A percentile compares a stretch with the other conserved stretches of the same genome.
phyloP scores from a whole-genome alignment of 2,888 invertebrate species.

The Aphodius granarius region DNA sequence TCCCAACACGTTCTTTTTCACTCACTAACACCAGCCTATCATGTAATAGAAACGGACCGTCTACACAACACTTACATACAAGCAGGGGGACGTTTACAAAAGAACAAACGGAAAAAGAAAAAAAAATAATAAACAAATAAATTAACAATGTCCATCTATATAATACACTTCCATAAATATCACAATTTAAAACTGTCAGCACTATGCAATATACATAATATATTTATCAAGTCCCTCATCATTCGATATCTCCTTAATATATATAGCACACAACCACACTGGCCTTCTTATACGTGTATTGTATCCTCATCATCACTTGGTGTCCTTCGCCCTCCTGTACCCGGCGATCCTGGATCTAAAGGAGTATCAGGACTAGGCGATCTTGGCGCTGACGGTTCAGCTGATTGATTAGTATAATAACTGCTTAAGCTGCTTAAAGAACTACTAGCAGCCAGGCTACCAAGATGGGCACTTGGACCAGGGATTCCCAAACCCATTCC shows the following conservation, averaged over 20 bases:
- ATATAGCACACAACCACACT: background rate
- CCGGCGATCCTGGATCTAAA: slow-evolving; percentile 64
- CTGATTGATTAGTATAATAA: slow-evolving; percentile 60
- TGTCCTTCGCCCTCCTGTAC: slow-evolving; percentile 52
- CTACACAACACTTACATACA: background rate
- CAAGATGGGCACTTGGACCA: slow-evolving; percentile 69
- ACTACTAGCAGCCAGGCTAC: slow-evolving; percentile 69
- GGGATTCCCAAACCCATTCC: slow-evolving; percentile 65
- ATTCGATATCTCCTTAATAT: background rate
- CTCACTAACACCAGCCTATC: background rate
- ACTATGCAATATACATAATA: slow-evolving; percentile 20
- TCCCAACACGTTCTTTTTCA: background rate
- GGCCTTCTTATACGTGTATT: slow-evolving; percentile 59
- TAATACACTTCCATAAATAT: slow-evolving; percentile 48
- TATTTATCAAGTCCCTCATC: background rate
- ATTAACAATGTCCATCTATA: slow-evolving; percentile 45
- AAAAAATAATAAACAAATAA: slow-evolving; percentile 41
- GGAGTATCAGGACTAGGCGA: slow-evolving; percentile 58
- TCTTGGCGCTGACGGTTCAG: slow-evolving; percentile 56
- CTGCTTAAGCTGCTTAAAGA: slow-evolving; percentile 61
- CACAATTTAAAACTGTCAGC: slow-evolving; percentile 41
- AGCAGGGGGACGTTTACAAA: background rate
- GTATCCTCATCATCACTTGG: slow-evolving; percentile 65
- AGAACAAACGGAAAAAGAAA: slow-evolving; percentile 5
- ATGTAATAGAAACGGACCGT: background rate